A percentile compares a stretch with the other conserved stretches of the same genome.
Conservation (phyloP, 1,140 invertebrate genomes). For the Magallana angulata region DNA sequence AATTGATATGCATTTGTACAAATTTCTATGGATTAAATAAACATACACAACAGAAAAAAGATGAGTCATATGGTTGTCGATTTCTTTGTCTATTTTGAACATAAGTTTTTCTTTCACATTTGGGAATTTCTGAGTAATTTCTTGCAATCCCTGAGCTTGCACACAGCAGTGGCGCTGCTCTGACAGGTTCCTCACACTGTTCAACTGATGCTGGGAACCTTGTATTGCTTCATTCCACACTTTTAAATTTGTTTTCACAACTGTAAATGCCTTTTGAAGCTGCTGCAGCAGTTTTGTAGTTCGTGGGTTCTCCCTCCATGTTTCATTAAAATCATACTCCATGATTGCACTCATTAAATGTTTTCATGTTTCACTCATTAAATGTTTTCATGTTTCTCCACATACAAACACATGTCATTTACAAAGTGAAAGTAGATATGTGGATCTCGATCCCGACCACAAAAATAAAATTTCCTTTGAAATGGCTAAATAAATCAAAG, state of each 20-base stretch:
- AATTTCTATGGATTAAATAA: neutral
- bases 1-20: no score
- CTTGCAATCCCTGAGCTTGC: constrained; percentile 17
- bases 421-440: neutral
- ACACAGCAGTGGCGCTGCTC: constrained; percentile 60
- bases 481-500: no score
- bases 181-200: constrained; percentile 49
- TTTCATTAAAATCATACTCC: neutral
- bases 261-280: constrained; percentile 44
- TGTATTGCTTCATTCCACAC: constrained; percentile 31
- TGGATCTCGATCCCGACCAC: neutral
- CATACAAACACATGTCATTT: neutral
- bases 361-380: neutral
- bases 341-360: neutral
- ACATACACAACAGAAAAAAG: constrained; percentile 57
- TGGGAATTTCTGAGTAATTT: constrained; percentile 32
- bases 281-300: neutral
- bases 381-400: neutral
- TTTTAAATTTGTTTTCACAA: constrained; percentile 37
- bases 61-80: constrained; percentile 46
- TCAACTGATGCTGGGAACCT: constrained; percentile 44
- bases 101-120: constrained; percentile 58
- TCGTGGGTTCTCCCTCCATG: neutral
- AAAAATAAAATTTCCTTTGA: neutral
- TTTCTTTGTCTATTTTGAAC: constrained; percentile 57